Conservation (phyloP, 2,888 invertebrate species). For the Teleiodes luculella region DNA sequence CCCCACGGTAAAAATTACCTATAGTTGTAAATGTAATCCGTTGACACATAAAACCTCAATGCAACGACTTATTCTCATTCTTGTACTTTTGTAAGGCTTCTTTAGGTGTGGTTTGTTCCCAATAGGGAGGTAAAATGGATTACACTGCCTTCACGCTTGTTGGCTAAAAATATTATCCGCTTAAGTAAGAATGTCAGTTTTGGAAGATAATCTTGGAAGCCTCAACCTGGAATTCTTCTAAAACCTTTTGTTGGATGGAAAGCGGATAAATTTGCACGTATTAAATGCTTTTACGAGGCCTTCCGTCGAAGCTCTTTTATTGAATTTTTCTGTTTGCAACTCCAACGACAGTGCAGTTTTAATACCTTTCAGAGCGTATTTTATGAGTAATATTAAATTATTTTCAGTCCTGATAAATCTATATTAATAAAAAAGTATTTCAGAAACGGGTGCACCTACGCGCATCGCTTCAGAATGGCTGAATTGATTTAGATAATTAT, state of each 20-base stretch:
- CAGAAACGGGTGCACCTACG: too few species aligned
- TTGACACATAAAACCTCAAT: constrained; percentile 5
- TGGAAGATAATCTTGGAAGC: background rate
- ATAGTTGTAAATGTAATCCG: too few species aligned
- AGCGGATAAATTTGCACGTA: background rate
- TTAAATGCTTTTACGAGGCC: background rate
- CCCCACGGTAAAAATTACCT: too few species aligned
- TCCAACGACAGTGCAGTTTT: background rate
- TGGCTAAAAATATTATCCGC: constrained; percentile 10
- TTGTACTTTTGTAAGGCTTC: constrained; percentile 43
- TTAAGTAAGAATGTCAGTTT: constrained; percentile 6
- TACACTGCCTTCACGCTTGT: constrained; percentile 25
- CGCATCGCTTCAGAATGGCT: too few species aligned
- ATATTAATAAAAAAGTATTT: too few species aligned
- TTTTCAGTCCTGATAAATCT: too few species aligned
- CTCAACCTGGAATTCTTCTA: background rate
- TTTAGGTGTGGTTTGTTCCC: constrained; percentile 39
- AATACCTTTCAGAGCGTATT: background rate
- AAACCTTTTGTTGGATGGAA: background rate
- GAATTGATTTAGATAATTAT: too few species aligned
- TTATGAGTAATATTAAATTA: background rate
- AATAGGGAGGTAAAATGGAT: constrained; percentile 45
- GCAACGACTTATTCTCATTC: constrained; percentile 22
- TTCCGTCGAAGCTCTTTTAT: background rate
- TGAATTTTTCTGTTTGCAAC: background rate